phyloP scores from a whole-genome alignment of 2,888 invertebrate species.

The Ommatoiulus sabulosus region DNA sequence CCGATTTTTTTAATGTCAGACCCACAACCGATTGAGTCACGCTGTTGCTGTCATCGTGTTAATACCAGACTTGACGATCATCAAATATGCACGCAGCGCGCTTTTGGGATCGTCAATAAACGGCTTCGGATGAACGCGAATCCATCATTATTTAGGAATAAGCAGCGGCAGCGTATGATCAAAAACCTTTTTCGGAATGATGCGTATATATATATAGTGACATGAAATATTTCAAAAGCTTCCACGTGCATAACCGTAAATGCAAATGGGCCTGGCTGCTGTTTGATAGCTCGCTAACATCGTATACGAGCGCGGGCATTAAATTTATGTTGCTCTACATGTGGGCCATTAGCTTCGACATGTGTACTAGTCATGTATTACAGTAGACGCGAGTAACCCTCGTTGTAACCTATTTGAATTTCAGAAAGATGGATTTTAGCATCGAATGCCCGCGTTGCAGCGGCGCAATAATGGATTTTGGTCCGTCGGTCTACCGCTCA shows the following conservation, averaged over 20 bases:
- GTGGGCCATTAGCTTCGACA: slow-evolving; percentile 49
- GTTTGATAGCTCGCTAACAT: slow-evolving; percentile 43
- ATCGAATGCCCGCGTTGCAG: background rate
- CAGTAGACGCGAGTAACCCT: slow-evolving; percentile 9
- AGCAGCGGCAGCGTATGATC: slow-evolving; percentile 9
- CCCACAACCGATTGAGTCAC: background rate
- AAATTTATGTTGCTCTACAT: slow-evolving; percentile 51
- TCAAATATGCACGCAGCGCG: background rate
- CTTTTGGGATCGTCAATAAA: slow-evolving; percentile 18
- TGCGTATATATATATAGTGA: slow-evolving; percentile 33
- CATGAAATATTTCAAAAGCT: slow-evolving; percentile 39
- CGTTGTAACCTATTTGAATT: background rate
- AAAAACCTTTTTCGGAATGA: slow-evolving; percentile 21
- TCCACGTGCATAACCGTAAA: slow-evolving; percentile 42
- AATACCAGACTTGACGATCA: background rate
- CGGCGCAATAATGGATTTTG: slow-evolving; percentile 4
- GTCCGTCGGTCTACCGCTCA: background rate
- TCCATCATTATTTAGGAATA: slow-evolving; percentile 27
- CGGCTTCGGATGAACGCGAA: slow-evolving; percentile 7
- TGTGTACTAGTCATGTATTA: slow-evolving; percentile 49
- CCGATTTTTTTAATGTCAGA: background rate
- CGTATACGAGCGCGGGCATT: background rate
- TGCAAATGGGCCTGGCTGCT: slow-evolving; percentile 47
- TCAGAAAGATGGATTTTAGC: slow-evolving; percentile 30
- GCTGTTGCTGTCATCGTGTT: background rate